These are phyloP conservation scores for Myripristis jacobus DNA, from an alignment of 2,797 vertebrate species.

Conservation along the genomic window DNA sequence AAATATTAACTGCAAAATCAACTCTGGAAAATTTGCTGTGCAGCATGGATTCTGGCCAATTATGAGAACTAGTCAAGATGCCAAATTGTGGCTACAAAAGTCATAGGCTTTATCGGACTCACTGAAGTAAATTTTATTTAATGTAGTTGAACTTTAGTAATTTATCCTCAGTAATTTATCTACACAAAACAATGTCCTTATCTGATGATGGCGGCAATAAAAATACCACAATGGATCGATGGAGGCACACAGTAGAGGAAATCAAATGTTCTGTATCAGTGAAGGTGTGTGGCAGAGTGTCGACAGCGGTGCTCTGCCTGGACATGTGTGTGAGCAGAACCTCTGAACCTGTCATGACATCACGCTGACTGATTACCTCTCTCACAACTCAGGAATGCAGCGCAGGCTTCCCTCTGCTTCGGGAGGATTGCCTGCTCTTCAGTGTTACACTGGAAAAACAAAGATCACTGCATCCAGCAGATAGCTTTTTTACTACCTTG, in stretches of 20 bases:
- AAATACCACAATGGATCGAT: no score
- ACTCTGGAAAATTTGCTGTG: no score
- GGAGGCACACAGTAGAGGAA: conserved; percentile 8
- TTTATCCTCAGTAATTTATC: background rate
- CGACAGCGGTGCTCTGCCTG: conserved; percentile 54
- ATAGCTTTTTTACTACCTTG: background rate
- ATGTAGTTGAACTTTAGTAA: background rate
- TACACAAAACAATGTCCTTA: conserved; percentile 34
- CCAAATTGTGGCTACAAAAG: no score
- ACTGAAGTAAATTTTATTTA: background rate
- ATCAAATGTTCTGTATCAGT: conserved; percentile 38
- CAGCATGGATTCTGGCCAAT: no score
- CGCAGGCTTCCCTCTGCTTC: conserved; percentile 49
- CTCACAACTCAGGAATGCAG: conserved; percentile 69
- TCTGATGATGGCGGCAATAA: background rate
- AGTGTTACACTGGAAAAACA: conserved; percentile 7
- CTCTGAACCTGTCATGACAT: conserved; percentile 68
- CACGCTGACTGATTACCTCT: conserved; percentile 56
- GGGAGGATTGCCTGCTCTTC: background rate
- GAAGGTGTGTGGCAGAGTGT: conserved; percentile 64
- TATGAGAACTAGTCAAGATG: no score
- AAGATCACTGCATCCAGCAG: background rate
- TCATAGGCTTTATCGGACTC: no score
- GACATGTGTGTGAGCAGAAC: conserved; percentile 57
- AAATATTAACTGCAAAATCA: no score